phyloP scores from a whole-genome alignment of 1,140 invertebrate species.

The Zaprionus lachaisei region DNA sequence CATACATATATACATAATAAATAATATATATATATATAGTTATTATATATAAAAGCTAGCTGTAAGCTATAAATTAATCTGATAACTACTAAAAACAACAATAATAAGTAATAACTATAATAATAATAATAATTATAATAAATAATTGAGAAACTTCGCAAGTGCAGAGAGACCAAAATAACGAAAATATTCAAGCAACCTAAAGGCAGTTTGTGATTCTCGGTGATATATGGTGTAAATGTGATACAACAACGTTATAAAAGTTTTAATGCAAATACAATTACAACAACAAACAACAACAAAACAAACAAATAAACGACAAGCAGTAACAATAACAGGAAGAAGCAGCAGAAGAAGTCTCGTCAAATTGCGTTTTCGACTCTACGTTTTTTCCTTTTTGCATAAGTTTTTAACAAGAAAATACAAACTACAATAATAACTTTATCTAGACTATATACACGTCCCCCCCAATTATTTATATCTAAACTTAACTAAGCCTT shows the following conservation, averaged over 20 bases:
- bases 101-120: conserved; percentile 43
- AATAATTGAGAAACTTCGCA: conserved; percentile 69
- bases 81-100: conserved; percentile 32
- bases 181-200: conserved; percentile 17
- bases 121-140: conserved; percentile 60
- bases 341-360: conserved; percentile 19
- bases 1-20: conserved; percentile 61
- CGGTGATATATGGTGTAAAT: conserved; percentile 83
- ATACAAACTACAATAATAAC: conserved; percentile 48
- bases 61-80: conserved; percentile 50
- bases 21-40: conserved; percentile 26
- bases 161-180: conserved; percentile 70
- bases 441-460: conserved; percentile 53
- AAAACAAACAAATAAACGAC: conserved; percentile 14
- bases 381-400: conserved; percentile 56
- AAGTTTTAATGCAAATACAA: conserved; percentile 71
- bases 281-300: conserved; percentile 51
- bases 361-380: conserved; percentile 63
- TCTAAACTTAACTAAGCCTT: conserved; percentile 69
- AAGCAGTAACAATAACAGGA: conserved; percentile 34
- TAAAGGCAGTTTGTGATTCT: conserved; percentile 74
- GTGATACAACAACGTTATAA: conserved; percentile 78
- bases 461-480: conserved; percentile 42
- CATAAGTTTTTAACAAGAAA: conserved; percentile 50
- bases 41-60: conserved; percentile 40